Percentiles rank a stretch among this genome's conserved stretches.
These are phyloP conservation scores for Leptodirus hochenwartii DNA, from an alignment of 2,888 invertebrate genomes.

Conservation along the genomic window DNA sequence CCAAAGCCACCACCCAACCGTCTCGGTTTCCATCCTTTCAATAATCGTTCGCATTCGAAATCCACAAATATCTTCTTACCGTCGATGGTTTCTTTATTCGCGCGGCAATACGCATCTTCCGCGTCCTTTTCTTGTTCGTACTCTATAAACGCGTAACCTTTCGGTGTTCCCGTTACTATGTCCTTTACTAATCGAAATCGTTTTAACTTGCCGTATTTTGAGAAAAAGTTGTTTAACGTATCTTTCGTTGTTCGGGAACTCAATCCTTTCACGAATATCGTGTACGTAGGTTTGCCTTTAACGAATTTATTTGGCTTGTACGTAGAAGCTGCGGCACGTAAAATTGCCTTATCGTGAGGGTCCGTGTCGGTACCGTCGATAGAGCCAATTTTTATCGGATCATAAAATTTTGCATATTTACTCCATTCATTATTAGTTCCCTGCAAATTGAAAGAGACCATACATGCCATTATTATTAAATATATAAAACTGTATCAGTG, in stretches of 20 bases:
- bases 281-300: constrained; percentile 47
- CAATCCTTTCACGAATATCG: constrained; percentile 58
- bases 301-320: constrained; percentile 47
- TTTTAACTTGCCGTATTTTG: constrained; percentile 45
- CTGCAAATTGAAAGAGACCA: no score
- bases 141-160: constrained; percentile 76
- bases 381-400: constrained; percentile 68
- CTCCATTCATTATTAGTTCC: no score
- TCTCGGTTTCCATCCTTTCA: constrained; percentile 65
- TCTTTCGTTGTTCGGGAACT: constrained; percentile 47
- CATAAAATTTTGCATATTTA: constrained; percentile 41
- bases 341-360: constrained; percentile 63
- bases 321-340: constrained; percentile 47
- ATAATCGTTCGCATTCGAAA: constrained; percentile 48
- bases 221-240: constrained; percentile 34
- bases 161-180: constrained; percentile 66
- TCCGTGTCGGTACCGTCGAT: constrained; percentile 73
- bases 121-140: constrained; percentile 43
- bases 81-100: constrained; percentile 42
- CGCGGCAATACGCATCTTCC: constrained; percentile 38
- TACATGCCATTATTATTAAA: no score
- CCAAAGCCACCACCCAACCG: constrained; percentile 78
- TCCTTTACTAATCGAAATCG: constrained; percentile 51
- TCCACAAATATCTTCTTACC: constrained; percentile 57
- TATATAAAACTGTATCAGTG: no score